phyloP scores from a whole-genome alignment of 2,797 vertebrate genomes.

The Vultur gryphus region DNA sequence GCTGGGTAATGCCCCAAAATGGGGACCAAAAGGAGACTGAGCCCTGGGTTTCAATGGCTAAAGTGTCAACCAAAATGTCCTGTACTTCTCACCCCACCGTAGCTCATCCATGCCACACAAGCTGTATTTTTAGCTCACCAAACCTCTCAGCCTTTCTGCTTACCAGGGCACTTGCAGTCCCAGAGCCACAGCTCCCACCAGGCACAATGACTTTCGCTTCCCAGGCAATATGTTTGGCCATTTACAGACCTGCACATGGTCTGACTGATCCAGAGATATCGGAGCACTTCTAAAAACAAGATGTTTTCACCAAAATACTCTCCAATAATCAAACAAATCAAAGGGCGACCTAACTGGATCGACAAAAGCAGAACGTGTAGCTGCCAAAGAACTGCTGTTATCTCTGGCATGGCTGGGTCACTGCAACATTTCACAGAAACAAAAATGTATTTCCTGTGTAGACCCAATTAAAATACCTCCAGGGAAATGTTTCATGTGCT shows the following conservation, averaged over 20 bases:
- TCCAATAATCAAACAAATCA: slow-evolving; percentile 59
- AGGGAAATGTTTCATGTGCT: not conserved
- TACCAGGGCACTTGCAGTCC: not conserved
- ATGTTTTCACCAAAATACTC: slow-evolving; percentile 39
- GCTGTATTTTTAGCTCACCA: not conserved
- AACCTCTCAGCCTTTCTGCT: not conserved
- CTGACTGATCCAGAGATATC: not conserved
- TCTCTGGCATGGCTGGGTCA: slow-evolving; percentile 62
- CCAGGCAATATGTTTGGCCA: not conserved
- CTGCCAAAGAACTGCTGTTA: slow-evolving; percentile 58
- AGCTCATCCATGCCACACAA: not conserved
- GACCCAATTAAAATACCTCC: slow-evolving; percentile 16
- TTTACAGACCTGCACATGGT: not conserved
- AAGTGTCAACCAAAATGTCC: not conserved
- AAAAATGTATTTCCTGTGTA: slow-evolving; percentile 52
- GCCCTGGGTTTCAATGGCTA: not conserved
- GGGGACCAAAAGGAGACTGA: not conserved
- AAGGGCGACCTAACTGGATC: slow-evolving; percentile 40
- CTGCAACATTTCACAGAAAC: slow-evolving; percentile 51
- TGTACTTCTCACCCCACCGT: rapidly evolving
- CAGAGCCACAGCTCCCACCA: not conserved
- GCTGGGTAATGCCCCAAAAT: not conserved
- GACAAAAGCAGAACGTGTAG: not conserved
- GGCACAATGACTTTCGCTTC: not conserved
- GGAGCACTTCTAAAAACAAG: slow-evolving; percentile 1